phyloP scores from a whole-genome alignment of 2,888 invertebrate genomes.

The Drosophila siamana region DNA sequence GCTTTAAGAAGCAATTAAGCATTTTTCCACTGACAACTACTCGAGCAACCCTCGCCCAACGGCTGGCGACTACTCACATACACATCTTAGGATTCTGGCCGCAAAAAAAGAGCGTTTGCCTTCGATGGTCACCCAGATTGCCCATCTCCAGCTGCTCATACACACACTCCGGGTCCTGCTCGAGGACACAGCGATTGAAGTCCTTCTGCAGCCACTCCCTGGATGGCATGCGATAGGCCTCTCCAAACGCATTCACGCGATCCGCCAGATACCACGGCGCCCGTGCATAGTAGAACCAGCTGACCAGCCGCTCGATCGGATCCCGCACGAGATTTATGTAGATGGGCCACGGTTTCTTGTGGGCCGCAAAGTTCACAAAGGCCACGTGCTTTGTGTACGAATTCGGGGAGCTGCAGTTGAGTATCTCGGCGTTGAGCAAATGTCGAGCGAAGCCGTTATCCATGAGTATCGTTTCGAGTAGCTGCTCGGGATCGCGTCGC shows the following conservation, averaged over 20 bases:
- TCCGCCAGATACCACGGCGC: constrained; percentile 96
- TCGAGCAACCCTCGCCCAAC: constrained; percentile 73
- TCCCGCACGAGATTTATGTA: constrained; percentile 95
- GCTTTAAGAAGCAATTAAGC: too few relatives aligned
- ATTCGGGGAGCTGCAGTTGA: constrained; percentile 88
- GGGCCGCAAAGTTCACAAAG: constrained; percentile 93
- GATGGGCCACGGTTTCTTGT: constrained; percentile 91
- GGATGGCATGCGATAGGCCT: constrained; percentile 83
- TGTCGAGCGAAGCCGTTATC: constrained; percentile 91
- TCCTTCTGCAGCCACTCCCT: constrained; percentile 92
- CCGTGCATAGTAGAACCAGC: constrained; percentile 95
- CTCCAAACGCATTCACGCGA: constrained; percentile 84
- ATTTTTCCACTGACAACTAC: constrained; percentile 15
- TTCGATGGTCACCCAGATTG: constrained; percentile 93
- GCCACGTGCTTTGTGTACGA: constrained; percentile 95
- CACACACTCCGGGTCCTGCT: constrained; percentile 92
- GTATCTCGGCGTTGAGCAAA: constrained; percentile 90
- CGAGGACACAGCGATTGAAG: constrained; percentile 92
- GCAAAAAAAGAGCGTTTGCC: constrained; percentile 94
- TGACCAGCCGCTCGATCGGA: constrained; percentile 94
- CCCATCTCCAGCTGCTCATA: constrained; percentile 90
- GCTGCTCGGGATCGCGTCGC: constrained; percentile 92
- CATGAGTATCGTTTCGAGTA: constrained; percentile 85
- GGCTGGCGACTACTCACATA: constrained; percentile 88
- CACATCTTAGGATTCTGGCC: constrained; percentile 88